Base-by-base conservation (phyloP, 2,888 invertebrate genomes). In the Cataglyphis albicans region DNA sequence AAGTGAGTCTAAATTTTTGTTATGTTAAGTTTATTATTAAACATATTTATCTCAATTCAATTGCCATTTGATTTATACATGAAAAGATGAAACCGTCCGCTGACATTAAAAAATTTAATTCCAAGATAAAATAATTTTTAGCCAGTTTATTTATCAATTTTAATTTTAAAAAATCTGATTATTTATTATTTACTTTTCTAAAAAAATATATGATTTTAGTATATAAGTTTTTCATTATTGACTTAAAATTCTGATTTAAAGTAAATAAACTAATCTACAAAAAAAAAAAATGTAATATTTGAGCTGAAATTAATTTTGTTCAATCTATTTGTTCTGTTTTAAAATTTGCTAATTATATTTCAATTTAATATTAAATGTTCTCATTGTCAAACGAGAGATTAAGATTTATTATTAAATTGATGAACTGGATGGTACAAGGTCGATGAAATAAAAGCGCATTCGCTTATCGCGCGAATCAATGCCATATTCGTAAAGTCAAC, bases 381-480 rank as follows among this genome's bases (percentile, higher is more conserved):
- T 29, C 55, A n/a, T 12, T 41, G 12, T 59, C 15, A 63, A 35
- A 1, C 4, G 4, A 21, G 44, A 35, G n/a, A 35, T 21, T 21
- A 21, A 21, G 21, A 21, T 21, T 21, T 64, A 63, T 63, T 75
- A 12, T 48, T 52, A 29, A 68, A n/a, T n/a, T 67, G n/a, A 52
- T 32, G 12, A 75, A 64, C 12, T 15, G 15, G 15, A 35, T 1
- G 12, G 18, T 1, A 3, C 18, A 0, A 9, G 55, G 10, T 44
- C 6, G 12, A 68, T 18, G 32, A 10, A 41, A 21, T 64, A 41
- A 41, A 64, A 41, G 10, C 6, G 10, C 21, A 55, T 55, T 0
- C 2, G 5, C 32, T 41, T 41, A 1, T 59, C 21, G 18, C 15
- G 9, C 21, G 32, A 65, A 76, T 41, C 76, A 57, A 76, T 76